Base-by-base conservation (phyloP, 2,888 invertebrate species). In the Aelia acuminata region DNA sequence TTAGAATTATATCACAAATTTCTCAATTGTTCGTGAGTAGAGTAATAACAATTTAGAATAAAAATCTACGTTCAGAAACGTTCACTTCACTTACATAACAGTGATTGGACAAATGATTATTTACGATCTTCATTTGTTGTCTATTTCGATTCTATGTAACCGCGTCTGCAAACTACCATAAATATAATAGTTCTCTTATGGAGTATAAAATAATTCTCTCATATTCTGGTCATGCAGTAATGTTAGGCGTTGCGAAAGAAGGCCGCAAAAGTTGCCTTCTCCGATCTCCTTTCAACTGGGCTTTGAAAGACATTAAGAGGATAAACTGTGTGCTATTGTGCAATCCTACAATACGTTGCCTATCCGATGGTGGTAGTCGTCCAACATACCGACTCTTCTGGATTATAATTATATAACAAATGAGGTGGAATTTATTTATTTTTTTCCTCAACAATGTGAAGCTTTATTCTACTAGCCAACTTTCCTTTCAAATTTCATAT, bases 291-390 rank as follows among this genome's bases (percentile, higher is more conserved):
- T 57, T 57, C 57, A 57, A 57, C 57, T 26, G 57, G 13, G 57
- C 57, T 57, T 57, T 57, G 57, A 57, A 57, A 57, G 57, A 31
- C 57, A 57, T 57, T 57, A 57, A 57, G 57, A 26, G 57, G 57
- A 57, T 57, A 57, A 57, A 57, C 57, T 15, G 57, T 13, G 26
- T 26, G 57, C 4, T 26, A 57, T 57, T 57, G 57, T 57, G 57
- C 57, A 57, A 57, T 26, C 57, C 26, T 10, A 57, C 57, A 57
- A 57, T 57, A 31, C 57, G 26, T 26, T 57, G 26, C 26, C 53
- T 53, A n/a, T 53, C n/a, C 53, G n/a, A 57, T 26, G 26, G 13
- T 10, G 57, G 26, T 15, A 15, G 26, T 31, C 57, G 57, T 26
- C 57, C 26, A 26, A 57, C 57, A 26, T 57, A 57, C 8, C 26